Evolutionary conservation across 1,140 invertebrate genomes (phyloP).

Genomic region (Prorops nasuta): DNA sequence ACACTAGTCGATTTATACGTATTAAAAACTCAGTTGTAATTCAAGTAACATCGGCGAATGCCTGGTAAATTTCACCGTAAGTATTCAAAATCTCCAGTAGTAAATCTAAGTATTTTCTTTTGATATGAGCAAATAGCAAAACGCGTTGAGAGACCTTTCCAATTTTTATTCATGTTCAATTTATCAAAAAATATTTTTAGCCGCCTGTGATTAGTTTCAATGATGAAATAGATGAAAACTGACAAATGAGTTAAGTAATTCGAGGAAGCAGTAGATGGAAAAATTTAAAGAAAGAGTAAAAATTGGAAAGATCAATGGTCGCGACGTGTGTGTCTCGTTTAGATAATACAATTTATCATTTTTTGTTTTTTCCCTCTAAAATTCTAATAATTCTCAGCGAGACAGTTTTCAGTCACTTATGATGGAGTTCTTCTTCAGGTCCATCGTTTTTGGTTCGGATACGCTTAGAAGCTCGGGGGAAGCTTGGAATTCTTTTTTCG

Average conservation of each 20-base stretch:
- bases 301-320: conserved; percentile 40
- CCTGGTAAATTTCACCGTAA: conserved; percentile 10
- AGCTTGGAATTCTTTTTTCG: conserved; percentile 30
- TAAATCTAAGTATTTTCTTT: conserved; percentile 35
- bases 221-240: too few species aligned
- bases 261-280: neutral
- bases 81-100: conserved; percentile 18
- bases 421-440: conserved; percentile 39
- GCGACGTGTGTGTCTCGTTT: conserved; percentile 26
- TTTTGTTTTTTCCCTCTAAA: conserved; percentile 15
- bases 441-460: conserved; percentile 26
- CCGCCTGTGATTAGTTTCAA: too few species aligned
- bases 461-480: conserved; percentile 23
- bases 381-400: conserved; percentile 20
- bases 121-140: conserved; percentile 52
- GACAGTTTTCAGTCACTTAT: conserved; percentile 31
- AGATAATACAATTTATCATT: conserved; percentile 16
- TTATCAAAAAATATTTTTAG: too few species aligned
- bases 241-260: too few species aligned
- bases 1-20: neutral
- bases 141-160: conserved; percentile 40
- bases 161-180: too few species aligned
- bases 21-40: too few species aligned
- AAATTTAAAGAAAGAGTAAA: conserved; percentile 6
- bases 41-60: neutral